These are phyloP conservation scores for Shinisaurus crocodilurus DNA, from an alignment of 2,113 vertebrate species.

Conservation along the genomic window DNA sequence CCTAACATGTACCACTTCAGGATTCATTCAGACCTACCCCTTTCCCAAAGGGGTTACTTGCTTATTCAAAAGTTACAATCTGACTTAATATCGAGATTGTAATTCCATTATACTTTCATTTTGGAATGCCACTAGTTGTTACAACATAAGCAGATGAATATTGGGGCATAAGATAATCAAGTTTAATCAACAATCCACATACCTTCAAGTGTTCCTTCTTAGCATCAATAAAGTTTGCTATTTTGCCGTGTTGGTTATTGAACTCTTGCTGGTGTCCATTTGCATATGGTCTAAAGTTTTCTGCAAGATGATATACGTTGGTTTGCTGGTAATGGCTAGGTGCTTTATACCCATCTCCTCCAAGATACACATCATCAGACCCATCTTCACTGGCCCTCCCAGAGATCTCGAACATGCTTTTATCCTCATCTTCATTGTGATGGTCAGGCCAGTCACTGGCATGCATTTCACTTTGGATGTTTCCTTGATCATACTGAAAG, in stretches of 20 bases:
- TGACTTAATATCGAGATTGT: not conserved
- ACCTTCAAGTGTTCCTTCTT: conserved; percentile 84
- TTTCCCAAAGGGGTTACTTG: not conserved
- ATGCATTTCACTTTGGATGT: conserved; percentile 64
- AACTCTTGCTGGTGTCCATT: conserved; percentile 71
- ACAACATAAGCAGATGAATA: not conserved
- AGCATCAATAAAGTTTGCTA: conserved; percentile 67
- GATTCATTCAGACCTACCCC: not conserved
- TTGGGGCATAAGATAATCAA: conserved; percentile 5
- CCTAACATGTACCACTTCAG: not conserved
- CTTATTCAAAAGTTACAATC: not conserved
- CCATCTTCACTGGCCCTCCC: conserved; percentile 70
- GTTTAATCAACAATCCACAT: conserved; percentile 30
- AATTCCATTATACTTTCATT: not conserved
- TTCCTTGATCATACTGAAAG: conserved; percentile 72
- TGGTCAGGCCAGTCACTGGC: conserved; percentile 78
- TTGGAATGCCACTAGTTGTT: not conserved
- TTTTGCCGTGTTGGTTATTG: conserved; percentile 65
- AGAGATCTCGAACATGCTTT: conserved; percentile 70
- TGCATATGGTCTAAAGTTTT: conserved; percentile 75
- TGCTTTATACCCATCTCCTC: conserved; percentile 75
- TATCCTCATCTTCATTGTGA: conserved; percentile 54
- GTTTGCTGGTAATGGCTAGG: conserved; percentile 72
- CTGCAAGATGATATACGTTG: conserved; percentile 71
- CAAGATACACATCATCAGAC: conserved; percentile 71